Percentiles rank a stretch among this genome's conserved stretches.
Conservation (phyloP, 2,888 invertebrate genomes). For the Mamestra brassicae region DNA sequence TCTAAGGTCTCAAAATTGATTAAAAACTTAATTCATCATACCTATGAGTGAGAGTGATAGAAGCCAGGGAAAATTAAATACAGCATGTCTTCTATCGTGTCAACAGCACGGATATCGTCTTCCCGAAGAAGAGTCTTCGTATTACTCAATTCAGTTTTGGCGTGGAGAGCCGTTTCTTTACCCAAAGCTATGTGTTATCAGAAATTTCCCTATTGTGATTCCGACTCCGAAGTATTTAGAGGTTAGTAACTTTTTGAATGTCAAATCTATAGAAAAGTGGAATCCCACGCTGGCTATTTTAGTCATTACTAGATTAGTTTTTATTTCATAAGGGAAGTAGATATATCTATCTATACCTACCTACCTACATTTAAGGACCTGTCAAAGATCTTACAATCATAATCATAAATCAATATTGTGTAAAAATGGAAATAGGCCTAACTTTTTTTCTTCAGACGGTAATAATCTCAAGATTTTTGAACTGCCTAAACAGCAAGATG, state of each 20-base stretch:
- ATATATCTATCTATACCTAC: background rate
- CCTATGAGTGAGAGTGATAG: background rate
- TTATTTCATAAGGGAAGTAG: background rate
- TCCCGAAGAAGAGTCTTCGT: slow-evolving; percentile 80
- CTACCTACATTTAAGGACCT: background rate
- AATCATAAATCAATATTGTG: background rate
- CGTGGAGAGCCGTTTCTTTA: slow-evolving; percentile 86
- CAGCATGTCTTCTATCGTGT: slow-evolving; percentile 15
- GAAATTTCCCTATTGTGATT: slow-evolving; percentile 81
- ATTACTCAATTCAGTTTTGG: slow-evolving; percentile 85
- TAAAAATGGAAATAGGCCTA: background rate
- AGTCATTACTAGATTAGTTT: background rate
- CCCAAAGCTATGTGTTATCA: slow-evolving; percentile 80
- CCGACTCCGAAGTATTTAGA: slow-evolving; percentile 78
- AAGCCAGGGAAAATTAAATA: background rate
- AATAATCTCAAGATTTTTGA: slow-evolving; percentile 77
- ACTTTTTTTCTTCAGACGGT: slow-evolving; percentile 68
- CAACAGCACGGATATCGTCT: slow-evolving; percentile 85
- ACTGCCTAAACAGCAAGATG: slow-evolving; percentile 77
- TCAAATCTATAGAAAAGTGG: background rate
- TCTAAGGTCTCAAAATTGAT: background rate
- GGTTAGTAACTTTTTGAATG: slow-evolving; percentile 67
- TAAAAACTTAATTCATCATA: background rate
- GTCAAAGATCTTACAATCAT: background rate
- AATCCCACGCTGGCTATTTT: background rate